phyloP scores from a whole-genome alignment of 2,797 vertebrate genomes.

The Cephalopachus bancanus region DNA sequence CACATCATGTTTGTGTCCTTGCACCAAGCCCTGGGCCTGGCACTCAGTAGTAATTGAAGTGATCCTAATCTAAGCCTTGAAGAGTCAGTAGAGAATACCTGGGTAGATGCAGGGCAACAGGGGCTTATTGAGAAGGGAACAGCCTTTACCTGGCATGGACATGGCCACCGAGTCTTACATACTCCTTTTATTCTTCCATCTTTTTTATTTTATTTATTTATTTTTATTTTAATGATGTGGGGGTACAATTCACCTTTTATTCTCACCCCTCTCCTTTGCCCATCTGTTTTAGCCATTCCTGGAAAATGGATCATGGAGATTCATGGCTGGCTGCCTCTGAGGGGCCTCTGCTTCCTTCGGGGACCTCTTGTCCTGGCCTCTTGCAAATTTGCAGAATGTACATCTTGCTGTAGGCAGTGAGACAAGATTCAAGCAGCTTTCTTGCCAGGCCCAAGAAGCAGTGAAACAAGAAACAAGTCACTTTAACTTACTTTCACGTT shows the following conservation, averaged over 20 bases:
- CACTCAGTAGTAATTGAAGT: not conserved
- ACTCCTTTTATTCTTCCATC: not conserved
- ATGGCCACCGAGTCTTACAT: not conserved
- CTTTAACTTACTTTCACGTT: constrained; percentile 56
- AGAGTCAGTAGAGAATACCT: not conserved
- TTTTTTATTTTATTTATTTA: too few relatives aligned
- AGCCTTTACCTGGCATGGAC: not conserved
- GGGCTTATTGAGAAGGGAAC: not conserved
- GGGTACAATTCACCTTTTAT: not conserved
- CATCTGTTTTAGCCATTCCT: not conserved
- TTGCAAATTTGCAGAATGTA: not conserved
- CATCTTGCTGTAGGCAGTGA: not conserved
- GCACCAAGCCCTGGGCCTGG: not conserved
- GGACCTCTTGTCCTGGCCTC: not conserved
- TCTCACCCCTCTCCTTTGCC: not conserved
- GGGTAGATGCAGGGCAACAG: not conserved
- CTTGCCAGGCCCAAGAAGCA: constrained; percentile 26
- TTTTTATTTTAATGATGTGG: too few relatives aligned
- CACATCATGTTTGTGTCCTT: not conserved
- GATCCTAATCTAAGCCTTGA: not conserved
- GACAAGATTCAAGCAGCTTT: not conserved
- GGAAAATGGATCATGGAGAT: not conserved
- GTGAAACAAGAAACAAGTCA: not conserved
- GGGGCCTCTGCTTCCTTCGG: not conserved
- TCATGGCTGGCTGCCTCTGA: not conserved